Evolutionary conservation across 2,888 invertebrate species (phyloP).

Genomic region (Drosophila falleni): DNA sequence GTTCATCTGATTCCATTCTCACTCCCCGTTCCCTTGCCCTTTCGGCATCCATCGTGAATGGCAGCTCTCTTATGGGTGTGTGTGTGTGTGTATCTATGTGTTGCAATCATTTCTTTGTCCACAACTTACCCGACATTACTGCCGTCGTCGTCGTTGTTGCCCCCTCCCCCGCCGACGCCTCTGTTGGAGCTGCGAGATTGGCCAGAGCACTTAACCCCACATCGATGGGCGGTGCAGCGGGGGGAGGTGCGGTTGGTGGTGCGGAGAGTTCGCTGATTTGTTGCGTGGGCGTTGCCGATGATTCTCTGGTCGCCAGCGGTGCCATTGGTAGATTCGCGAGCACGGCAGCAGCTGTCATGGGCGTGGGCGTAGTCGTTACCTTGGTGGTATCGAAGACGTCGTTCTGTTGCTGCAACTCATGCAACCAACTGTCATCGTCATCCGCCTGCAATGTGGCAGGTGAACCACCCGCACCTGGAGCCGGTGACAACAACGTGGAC

Average conservation of each 20-base stretch:
- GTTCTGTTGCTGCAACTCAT: constrained; percentile 79
- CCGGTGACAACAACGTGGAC: constrained; percentile 63
- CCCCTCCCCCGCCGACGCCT: constrained; percentile 16
- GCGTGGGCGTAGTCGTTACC: constrained; percentile 61
- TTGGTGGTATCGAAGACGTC: constrained; percentile 84
- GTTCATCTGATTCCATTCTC: constrained; percentile 33
- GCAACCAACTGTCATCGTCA: constrained; percentile 82
- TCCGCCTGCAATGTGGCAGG: constrained; percentile 66
- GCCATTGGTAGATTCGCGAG: constrained; percentile 67
- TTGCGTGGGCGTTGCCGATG: constrained; percentile 78
- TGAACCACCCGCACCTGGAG: constrained; percentile 52
- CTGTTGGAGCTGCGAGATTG: constrained; percentile 31
- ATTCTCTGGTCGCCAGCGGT: constrained; percentile 76
- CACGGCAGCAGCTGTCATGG: constrained; percentile 53
- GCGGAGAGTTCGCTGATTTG: constrained; percentile 58
- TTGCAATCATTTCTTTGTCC: constrained; percentile 31
- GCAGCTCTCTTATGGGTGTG: constrained; percentile 44
- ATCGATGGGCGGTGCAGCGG: constrained; percentile 25
- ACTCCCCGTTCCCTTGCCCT: neutral
- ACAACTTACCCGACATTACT: constrained; percentile 78
- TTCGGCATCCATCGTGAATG: constrained; percentile 68
- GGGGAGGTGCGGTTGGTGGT: constrained; percentile 9
- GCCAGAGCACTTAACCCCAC: constrained; percentile 50
- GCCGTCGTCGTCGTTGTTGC: constrained; percentile 31
- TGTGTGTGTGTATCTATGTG: constrained; percentile 15